phyloP scores from a whole-genome alignment of 2,113 vertebrate genomes.

The Steatornis caripensis region DNA sequence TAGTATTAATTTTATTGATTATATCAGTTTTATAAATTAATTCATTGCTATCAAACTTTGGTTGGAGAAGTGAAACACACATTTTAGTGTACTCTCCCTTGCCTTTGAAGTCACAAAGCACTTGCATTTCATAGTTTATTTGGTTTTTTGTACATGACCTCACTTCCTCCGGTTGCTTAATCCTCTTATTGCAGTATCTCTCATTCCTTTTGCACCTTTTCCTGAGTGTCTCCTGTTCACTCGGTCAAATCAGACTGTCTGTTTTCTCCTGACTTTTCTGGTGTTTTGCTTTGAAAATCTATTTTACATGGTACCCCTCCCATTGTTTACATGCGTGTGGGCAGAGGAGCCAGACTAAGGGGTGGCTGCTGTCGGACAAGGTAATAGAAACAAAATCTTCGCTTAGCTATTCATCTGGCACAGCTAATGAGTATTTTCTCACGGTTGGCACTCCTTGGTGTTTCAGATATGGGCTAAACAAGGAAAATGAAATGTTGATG shows the following conservation, averaged over 20 bases:
- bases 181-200: background rate
- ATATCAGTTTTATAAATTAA: background rate
- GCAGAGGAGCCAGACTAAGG: constrained; percentile 43
- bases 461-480: background rate
- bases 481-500: background rate
- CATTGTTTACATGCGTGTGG: constrained; percentile 56
- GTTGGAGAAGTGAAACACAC: background rate
- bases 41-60: background rate
- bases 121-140: background rate
- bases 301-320: constrained; percentile 44
- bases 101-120: background rate
- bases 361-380: constrained; percentile 21
- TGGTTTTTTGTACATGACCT: background rate
- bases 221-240: background rate
- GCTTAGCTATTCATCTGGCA: background rate
- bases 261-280: background rate
- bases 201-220: background rate
- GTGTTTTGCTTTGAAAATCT: constrained; percentile 37
- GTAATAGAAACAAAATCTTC: background rate
- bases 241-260: background rate
- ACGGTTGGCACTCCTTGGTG: background rate
- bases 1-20: background rate
- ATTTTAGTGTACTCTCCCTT: background rate
- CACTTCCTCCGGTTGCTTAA: background rate
- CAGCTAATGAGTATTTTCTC: background rate